Percentiles rank a stretch among this genome's conserved stretches.
phyloP scores from a whole-genome alignment of 2,113 vertebrate species.

The Callithrix jacchus region DNA sequence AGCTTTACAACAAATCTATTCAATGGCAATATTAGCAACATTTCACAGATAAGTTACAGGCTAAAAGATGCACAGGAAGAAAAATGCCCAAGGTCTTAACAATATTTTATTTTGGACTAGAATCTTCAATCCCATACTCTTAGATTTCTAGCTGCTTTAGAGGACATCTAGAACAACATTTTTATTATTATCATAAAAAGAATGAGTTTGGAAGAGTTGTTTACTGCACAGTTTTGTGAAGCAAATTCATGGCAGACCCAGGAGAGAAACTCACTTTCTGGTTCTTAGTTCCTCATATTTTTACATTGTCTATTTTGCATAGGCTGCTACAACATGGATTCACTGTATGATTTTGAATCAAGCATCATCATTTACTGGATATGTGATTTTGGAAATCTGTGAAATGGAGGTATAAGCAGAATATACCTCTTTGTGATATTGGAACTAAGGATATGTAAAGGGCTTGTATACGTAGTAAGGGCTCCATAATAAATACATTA shows the following conservation, averaged over 20 bases:
- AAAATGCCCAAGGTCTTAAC: neutral
- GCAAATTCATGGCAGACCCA: neutral
- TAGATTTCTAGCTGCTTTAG: neutral
- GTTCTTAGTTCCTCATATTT: neutral
- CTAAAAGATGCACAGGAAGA: neutral
- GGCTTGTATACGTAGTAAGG: neutral
- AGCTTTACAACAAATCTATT: constrained; percentile 18
- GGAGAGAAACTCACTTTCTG: neutral
- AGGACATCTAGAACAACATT: neutral
- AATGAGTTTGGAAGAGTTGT: neutral
- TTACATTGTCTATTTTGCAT: neutral
- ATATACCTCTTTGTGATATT: neutral
- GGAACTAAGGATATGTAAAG: neutral
- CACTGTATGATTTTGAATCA: neutral
- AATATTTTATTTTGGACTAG: neutral
- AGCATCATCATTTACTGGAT: neutral
- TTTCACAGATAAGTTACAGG: neutral
- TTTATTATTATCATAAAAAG: neutral
- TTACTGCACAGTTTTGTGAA: neutral
- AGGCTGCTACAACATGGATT: neutral
- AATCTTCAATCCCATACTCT: neutral
- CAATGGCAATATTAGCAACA: constrained; percentile 23
- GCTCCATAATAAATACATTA: neutral
- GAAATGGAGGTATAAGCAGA: neutral
- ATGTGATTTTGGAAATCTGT: neutral